phyloP scores from a whole-genome alignment of 2,888 invertebrate genomes.

The Cryptocheilus praepositus region DNA sequence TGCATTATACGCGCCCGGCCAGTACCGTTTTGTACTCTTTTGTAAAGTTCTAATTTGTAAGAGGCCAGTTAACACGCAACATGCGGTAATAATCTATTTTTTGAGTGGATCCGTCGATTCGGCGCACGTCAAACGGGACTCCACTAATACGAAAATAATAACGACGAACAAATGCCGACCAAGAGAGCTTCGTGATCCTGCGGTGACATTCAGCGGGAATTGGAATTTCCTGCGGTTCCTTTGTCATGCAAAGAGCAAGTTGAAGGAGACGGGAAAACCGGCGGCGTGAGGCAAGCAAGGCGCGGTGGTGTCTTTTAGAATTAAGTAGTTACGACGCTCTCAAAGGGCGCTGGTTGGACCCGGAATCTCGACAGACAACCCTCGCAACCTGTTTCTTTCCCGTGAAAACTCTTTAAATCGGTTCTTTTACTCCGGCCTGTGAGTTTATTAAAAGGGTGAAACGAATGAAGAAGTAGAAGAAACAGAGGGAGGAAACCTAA shows the following conservation, averaged over 20 bases:
- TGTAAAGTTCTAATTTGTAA: too few relatives aligned
- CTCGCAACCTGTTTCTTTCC: slow-evolving; percentile 57
- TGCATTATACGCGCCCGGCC: too few relatives aligned
- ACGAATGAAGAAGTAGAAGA: slow-evolving; percentile 19
- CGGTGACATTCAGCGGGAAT: slow-evolving; percentile 56
- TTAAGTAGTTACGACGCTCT: slow-evolving; percentile 68
- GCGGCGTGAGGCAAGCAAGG: slow-evolving; percentile 36
- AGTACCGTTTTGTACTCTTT: too few relatives aligned
- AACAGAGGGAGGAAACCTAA: slow-evolving; percentile 26
- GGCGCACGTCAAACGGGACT: too few relatives aligned
- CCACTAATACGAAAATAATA: slow-evolving; percentile 45
- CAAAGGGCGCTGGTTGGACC: slow-evolving; percentile 48
- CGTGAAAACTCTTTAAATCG: slow-evolving; percentile 65
- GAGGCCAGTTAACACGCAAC: too few relatives aligned
- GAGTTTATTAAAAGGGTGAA: slow-evolving; percentile 71
- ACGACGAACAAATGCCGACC: slow-evolving; percentile 29
- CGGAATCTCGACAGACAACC: slow-evolving; percentile 38
- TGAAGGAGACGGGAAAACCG: slow-evolving; percentile 32
- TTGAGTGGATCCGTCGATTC: too few relatives aligned
- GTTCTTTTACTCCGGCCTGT: slow-evolving; percentile 43
- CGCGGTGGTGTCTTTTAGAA: slow-evolving; percentile 62
- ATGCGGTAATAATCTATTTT: too few relatives aligned
- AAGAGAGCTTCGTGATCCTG: slow-evolving; percentile 35
- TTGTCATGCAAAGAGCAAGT: slow-evolving; percentile 66
- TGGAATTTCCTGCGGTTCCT: slow-evolving; percentile 67